These are phyloP conservation scores for Glyptemys insculpta DNA, from an alignment of 2,797 vertebrate species.

Conservation along the genomic window DNA sequence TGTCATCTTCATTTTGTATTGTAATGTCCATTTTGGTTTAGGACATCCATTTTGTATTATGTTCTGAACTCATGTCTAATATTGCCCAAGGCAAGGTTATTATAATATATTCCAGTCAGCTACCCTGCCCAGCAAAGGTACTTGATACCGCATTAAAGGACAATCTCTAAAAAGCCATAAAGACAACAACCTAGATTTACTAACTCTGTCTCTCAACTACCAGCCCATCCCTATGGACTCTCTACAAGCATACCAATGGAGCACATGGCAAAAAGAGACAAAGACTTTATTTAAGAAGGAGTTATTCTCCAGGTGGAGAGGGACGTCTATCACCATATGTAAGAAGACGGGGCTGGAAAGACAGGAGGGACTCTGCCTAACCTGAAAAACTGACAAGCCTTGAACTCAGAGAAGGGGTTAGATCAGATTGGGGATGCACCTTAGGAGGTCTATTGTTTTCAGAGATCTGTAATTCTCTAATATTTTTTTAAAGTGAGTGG, in stretches of 20 bases:
- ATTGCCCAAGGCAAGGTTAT: neutral
- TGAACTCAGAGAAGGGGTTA: neutral
- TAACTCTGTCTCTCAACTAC: neutral
- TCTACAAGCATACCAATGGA: neutral
- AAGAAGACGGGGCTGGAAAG: neutral
- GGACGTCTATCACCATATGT: neutral
- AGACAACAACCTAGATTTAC: neutral
- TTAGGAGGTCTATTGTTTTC: neutral
- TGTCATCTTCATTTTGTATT: neutral
- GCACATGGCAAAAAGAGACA: neutral
- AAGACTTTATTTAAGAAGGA: neutral
- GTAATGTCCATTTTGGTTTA: neutral
- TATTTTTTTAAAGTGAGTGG: neutral
- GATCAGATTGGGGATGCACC: neutral
- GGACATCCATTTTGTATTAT: neutral
- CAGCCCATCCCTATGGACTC: neutral
- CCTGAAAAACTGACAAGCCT: neutral
- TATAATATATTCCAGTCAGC: neutral
- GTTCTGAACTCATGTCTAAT: neutral
- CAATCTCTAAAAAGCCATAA: neutral
- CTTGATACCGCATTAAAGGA: neutral
- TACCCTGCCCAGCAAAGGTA: neutral
- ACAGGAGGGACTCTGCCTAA: neutral
- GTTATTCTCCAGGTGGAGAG: neutral
- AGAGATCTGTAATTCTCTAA: neutral